Percentiles rank a stretch among this genome's conserved stretches.
phyloP scores from a whole-genome alignment of 2,888 invertebrate species.

The Beris morrisii region DNA sequence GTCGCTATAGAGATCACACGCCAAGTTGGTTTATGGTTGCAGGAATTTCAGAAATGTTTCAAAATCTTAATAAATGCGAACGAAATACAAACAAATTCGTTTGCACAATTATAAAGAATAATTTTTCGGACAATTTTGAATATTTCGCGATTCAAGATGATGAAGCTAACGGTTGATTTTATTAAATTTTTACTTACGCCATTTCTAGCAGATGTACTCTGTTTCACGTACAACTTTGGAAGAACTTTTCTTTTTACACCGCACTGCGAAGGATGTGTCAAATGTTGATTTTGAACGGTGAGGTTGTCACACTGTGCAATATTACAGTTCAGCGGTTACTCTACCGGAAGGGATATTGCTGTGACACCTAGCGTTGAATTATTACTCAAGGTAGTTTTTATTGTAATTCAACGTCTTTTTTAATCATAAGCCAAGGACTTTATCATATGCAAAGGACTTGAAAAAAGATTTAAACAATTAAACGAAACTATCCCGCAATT shows the following conservation, averaged over 20 bases:
- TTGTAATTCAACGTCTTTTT: no score
- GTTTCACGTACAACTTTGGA: background rate
- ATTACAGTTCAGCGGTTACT: no score
- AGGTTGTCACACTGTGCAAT: no score
- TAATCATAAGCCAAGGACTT: no score
- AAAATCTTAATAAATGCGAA: background rate
- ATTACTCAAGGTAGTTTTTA: no score
- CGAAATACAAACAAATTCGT: background rate
- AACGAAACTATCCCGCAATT: no score
- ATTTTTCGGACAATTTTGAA: no score
- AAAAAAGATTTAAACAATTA: no score
- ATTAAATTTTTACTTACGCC: conserved; percentile 1
- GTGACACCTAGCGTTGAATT: no score
- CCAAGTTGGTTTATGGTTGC: conserved; percentile 55
- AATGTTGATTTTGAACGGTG: no score
- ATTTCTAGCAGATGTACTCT: background rate
- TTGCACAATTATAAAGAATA: background rate
- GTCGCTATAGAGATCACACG: conserved; percentile 47
- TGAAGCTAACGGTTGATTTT: background rate
- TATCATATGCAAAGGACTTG: no score
- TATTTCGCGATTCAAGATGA: background rate
- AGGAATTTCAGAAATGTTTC: background rate
- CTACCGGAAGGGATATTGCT: no score
- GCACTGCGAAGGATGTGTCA: background rate
- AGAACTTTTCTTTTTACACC: background rate